A percentile compares a stretch with the other conserved stretches of the same genome.
phyloP scores from a whole-genome alignment of 2,113 vertebrate species.

The Urocynchramus pylzowi region DNA sequence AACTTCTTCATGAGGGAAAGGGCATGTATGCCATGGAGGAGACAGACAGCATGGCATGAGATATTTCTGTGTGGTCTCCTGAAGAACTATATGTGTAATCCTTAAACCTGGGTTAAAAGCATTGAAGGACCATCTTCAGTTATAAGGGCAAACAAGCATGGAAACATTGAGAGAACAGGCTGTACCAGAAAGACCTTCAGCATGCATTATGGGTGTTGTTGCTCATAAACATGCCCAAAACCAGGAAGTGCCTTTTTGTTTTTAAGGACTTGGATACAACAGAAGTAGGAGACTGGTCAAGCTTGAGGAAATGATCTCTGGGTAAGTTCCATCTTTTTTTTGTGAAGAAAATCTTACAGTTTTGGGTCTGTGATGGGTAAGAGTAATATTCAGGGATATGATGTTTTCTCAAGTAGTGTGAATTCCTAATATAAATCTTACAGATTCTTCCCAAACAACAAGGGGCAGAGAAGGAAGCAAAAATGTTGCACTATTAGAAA shows the following conservation, averaged over 20 bases:
- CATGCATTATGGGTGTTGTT: not conserved
- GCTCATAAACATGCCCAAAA: not conserved
- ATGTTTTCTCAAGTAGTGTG: not conserved
- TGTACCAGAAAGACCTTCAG: not conserved
- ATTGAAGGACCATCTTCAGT: not conserved
- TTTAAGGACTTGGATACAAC: not conserved
- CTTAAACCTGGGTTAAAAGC: not conserved
- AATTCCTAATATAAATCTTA: not conserved
- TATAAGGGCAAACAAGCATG: not conserved
- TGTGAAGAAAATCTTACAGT: not conserved
- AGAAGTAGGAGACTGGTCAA: not conserved
- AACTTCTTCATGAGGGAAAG: not conserved
- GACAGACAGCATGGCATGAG: not conserved
- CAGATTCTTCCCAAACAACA: not conserved
- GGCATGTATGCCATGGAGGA: not conserved
- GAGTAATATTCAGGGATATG: not conserved
- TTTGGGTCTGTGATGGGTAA: not conserved
- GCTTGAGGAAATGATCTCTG: not conserved
- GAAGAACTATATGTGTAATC: not conserved
- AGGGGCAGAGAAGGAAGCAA: not conserved
- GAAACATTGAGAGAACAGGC: not conserved
- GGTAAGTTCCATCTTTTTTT: not conserved
- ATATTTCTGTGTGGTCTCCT: not conserved
- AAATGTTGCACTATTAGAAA: not conserved
- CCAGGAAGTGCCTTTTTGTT: not conserved